Conservation (phyloP, 37 sponge, comb jelly and placozoan genomes). For the Agelas oroides region DNA sequence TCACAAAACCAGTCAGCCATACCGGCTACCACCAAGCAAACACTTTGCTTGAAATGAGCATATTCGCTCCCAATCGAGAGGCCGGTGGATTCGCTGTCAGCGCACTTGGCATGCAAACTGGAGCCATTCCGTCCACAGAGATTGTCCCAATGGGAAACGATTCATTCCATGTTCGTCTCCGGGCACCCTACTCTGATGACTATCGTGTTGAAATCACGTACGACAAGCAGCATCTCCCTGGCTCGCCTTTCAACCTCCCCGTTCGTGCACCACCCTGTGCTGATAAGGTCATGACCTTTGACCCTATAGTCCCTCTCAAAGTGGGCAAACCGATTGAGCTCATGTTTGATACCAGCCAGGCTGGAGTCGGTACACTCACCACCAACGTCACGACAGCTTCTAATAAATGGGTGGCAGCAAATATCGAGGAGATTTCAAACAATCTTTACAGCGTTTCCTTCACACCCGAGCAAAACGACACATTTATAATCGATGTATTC, state of each 20-base stretch:
- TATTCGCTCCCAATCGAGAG: conserved; percentile 37
- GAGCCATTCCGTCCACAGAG: conserved; percentile 29
- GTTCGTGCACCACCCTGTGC: conserved; percentile 44
- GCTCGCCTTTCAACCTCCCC: conserved; percentile 64
- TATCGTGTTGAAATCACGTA: conserved; percentile 63
- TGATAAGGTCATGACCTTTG: conserved; percentile 42
- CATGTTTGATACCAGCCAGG: conserved; percentile 61
- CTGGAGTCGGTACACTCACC: conserved; percentile 57
- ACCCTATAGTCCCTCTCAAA: conserved; percentile 63
- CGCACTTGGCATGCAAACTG: conserved; percentile 40
- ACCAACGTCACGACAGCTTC: conserved; percentile 17
- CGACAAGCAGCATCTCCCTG: conserved; percentile 50
- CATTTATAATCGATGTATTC: conserved; percentile 34
- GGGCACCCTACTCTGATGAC: conserved; percentile 58
- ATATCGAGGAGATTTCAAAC: conserved; percentile 30
- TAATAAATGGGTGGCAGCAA: neutral
- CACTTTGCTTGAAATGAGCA: conserved; percentile 44
- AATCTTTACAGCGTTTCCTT: conserved; percentile 47
- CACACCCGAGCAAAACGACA: conserved; percentile 39
- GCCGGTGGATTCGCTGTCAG: conserved; percentile 21
- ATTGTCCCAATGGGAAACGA: conserved; percentile 40
- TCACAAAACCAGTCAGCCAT: conserved; percentile 40
- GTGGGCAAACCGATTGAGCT: conserved; percentile 65
- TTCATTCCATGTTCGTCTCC: conserved; percentile 42
- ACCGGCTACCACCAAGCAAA: conserved; percentile 40